phyloP scores from a whole-genome alignment of 2,888 invertebrate genomes.

The Tiphia femorata region DNA sequence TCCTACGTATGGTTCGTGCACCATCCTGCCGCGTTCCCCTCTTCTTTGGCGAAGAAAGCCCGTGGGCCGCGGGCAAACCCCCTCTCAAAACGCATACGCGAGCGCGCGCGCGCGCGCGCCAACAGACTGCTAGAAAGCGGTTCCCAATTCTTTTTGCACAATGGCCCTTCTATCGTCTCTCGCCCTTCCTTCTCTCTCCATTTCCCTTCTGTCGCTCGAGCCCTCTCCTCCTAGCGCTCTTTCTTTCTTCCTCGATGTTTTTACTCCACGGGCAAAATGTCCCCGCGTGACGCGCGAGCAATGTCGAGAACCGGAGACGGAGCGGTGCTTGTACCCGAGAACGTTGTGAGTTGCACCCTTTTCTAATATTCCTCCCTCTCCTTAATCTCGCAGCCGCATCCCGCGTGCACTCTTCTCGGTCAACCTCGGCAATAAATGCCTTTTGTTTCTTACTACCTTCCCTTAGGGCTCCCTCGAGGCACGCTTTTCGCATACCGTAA shows the following conservation, averaged over 20 bases:
- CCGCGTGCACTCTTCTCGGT: conserved; percentile 24
- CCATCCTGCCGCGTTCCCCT: conserved; percentile 1
- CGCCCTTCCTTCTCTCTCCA: conserved; percentile 23
- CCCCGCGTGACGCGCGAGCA: conserved; percentile 24
- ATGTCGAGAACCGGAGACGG: too few species aligned
- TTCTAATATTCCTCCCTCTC: conserved; percentile 20
- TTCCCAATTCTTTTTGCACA: conserved; percentile 57
- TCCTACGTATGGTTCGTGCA: conserved; percentile 32
- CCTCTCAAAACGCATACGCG: conserved; percentile 40
- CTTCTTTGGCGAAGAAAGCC: conserved; percentile 22
- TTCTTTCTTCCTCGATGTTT: conserved; percentile 8
- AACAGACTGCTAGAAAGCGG: conserved; percentile 23
- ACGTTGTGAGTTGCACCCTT: conserved; percentile 5
- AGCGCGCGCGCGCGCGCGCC: conserved; percentile 18
- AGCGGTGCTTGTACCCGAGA: conserved; percentile 26
- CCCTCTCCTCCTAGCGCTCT: conserved; percentile 14
- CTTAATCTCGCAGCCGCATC: conserved; percentile 20
- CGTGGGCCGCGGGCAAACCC: conserved; percentile 42
- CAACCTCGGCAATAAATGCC: conserved; percentile 53
- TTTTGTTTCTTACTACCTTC: conserved; percentile 54
- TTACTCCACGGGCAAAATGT: conserved; percentile 29
- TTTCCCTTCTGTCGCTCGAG: conserved; percentile 17
- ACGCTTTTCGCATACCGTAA: too few species aligned
- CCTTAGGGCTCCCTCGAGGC: conserved; percentile 25
- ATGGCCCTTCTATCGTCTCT: conserved; percentile 43